These are phyloP conservation scores for Dendrophyllia cribrosa DNA, from an alignment of 64 coral and sea anemone genomes.

Conservation along the genomic window DNA sequence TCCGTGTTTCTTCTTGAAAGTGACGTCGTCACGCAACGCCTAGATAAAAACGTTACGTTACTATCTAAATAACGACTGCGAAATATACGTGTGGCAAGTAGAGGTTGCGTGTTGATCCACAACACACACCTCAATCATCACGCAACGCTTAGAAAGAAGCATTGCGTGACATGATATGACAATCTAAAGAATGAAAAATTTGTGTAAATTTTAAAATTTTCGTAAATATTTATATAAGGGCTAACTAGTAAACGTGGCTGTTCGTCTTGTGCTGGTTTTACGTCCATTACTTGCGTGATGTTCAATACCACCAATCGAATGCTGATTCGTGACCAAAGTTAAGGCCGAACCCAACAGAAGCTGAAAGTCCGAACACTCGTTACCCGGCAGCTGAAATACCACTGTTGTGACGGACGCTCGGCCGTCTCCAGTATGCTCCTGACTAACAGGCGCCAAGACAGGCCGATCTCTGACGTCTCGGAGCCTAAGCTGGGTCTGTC, in stretches of 20 bases:
- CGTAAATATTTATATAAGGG: neutral
- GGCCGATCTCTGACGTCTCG: conserved; percentile 66
- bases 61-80: no score
- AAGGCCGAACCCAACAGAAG: conserved; percentile 76
- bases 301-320: conserved; percentile 36
- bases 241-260: conserved; percentile 86
- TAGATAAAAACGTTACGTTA: no score
- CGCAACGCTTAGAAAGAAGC: neutral
- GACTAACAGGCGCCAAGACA: conserved; percentile 69
- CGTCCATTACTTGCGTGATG: conserved; percentile 43
- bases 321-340: conserved; percentile 60
- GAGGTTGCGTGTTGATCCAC: no score
- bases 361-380: conserved; percentile 90
- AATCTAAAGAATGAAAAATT: neutral
- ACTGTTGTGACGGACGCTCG: conserved; percentile 80
- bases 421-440: conserved; percentile 65
- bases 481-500: conserved; percentile 47
- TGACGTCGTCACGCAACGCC: no score
- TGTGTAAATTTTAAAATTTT: neutral
- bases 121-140: no score
- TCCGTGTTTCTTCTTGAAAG: no score
- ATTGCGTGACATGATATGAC: neutral
- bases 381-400: conserved; percentile 87
- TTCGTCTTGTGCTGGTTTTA: conserved; percentile 62
- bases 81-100: no score